These are phyloP conservation scores for Ariopsis seemanni DNA, from an alignment of 2,113 vertebrate species.

Conservation along the genomic window DNA sequence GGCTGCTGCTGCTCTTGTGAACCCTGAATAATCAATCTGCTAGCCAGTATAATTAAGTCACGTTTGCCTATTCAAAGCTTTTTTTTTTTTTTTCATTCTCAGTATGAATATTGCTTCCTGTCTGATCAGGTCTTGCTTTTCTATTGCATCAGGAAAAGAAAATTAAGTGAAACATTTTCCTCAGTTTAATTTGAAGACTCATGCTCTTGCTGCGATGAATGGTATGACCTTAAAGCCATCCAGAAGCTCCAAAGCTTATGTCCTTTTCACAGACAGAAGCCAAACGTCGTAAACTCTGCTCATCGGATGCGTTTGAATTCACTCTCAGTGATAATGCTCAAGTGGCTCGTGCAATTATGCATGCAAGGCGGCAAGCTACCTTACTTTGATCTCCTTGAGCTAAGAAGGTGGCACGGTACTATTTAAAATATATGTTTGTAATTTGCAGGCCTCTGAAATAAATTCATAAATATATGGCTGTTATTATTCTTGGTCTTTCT, in stretches of 20 bases:
- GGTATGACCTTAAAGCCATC: background rate
- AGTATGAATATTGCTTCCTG: slow-evolving; percentile 12
- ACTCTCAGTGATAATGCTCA: slow-evolving; percentile 30
- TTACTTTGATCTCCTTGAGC: slow-evolving; percentile 47
- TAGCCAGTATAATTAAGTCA: background rate
- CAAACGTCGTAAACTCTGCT: slow-evolving; percentile 25
- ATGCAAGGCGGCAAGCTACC: slow-evolving; percentile 29
- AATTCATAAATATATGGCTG: background rate
- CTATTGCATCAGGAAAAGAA: slow-evolving; percentile 32
- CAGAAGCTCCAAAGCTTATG: background rate
- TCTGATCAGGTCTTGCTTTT: slow-evolving; percentile 22
- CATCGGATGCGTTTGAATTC: slow-evolving; percentile 16
- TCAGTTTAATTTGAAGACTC: slow-evolving; percentile 25
- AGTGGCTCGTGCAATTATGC: slow-evolving; percentile 33
- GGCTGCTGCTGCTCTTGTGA: background rate
- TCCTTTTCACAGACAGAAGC: background rate
- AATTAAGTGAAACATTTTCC: slow-evolving; percentile 14
- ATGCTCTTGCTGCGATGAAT: slow-evolving; percentile 10
- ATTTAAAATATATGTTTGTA: background rate
- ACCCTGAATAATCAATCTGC: background rate
- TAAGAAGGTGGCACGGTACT: background rate
- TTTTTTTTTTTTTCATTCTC: background rate
- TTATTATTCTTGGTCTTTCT: slow-evolving; percentile 3
- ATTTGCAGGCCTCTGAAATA: slow-evolving; percentile 13
- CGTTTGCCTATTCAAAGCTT: background rate